Conservation (phyloP, 2,113 vertebrate species). For the Notothenia coriiceps region DNA sequence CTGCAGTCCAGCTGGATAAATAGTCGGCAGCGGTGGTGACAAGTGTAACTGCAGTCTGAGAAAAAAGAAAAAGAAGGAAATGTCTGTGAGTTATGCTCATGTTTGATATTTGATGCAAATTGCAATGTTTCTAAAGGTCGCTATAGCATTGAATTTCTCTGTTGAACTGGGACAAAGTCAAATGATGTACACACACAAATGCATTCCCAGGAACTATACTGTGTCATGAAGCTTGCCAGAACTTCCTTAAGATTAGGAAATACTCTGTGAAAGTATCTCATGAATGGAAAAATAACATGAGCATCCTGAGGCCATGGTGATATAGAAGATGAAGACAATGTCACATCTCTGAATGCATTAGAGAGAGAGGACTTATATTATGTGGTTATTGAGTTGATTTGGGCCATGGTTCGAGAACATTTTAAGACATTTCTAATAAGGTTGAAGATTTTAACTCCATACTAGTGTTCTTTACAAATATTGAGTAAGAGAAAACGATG, state of each 20-base stretch:
- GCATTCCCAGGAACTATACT: slow-evolving; percentile 5
- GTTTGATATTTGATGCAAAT: background rate
- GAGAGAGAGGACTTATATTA: background rate
- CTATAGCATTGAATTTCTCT: background rate
- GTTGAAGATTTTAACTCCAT: background rate
- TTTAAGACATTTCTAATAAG: background rate
- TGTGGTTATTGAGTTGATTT: background rate
- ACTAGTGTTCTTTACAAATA: background rate
- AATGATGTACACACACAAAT: background rate
- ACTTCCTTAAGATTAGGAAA: slow-evolving; percentile 52
- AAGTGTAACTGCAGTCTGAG: slow-evolving; percentile 94
- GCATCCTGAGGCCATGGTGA: slow-evolving; percentile 13
- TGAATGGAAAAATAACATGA: slow-evolving; percentile 45
- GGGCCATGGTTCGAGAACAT: background rate
- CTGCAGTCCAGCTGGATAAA: slow-evolving; percentile 93
- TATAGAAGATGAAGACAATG: background rate
- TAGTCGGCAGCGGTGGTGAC: slow-evolving; percentile 93
- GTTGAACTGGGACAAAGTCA: background rate
- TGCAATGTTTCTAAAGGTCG: background rate
- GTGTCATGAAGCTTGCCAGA: slow-evolving; percentile 41
- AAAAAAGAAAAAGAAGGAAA: slow-evolving; percentile 7
- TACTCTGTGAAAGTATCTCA: slow-evolving; percentile 25
- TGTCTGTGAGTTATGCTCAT: background rate
- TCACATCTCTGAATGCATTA: background rate
- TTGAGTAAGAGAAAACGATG: background rate